Base-by-base conservation (phyloP, 2,888 invertebrate genomes). In the Andrena minutula region DNA sequence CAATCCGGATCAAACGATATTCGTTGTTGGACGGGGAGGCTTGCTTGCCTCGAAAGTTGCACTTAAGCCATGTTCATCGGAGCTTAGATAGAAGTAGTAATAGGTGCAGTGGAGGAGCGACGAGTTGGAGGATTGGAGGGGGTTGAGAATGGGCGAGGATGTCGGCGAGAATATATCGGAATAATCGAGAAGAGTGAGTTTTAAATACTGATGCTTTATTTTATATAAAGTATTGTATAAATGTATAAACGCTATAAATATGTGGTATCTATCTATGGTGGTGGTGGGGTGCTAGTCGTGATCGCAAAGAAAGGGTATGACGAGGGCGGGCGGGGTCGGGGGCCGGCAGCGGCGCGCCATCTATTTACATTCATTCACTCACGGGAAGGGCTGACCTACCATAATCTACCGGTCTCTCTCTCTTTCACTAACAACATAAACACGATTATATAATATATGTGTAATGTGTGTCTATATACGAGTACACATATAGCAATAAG, bases 191-290 rank as follows among this genome's bases (percentile, higher is more conserved):
- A 41, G 68, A 64, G 32, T 84, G 92, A 90, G 91, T 93, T 94
- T 94, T 94, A 94, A 94, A 94, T 94, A 94, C 94, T 94, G 93
- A 93, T 94, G 94, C 94, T 94, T 94, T 94, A 94, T 94, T 94
- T 94, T 93, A 92, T 94, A 93, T 93, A 94, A 93, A 93, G 93
- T 94, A 94, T 93, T 93, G 93, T 94, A 94, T 94, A 93, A 94
- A 94, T 94, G 94, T 94, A 94, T 94, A 93, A 94, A 94, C 93
- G 93, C 93, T 94, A 94, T 93, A 94, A 94, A 93, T 94, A 94
- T 92, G 94, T 94, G 94, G 93, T 93, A 93, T 93, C 94, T 94
- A 94, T 93, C 93, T 94, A 94, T 93, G 92, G 92, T 92, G 93
- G 92, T 93, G 93, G 92, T 92, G 92, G 92, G 93, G 93, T 93